Evolutionary conservation across 2,888 invertebrate genomes (phyloP).

Genomic region (Drosophila demipolita): DNA sequence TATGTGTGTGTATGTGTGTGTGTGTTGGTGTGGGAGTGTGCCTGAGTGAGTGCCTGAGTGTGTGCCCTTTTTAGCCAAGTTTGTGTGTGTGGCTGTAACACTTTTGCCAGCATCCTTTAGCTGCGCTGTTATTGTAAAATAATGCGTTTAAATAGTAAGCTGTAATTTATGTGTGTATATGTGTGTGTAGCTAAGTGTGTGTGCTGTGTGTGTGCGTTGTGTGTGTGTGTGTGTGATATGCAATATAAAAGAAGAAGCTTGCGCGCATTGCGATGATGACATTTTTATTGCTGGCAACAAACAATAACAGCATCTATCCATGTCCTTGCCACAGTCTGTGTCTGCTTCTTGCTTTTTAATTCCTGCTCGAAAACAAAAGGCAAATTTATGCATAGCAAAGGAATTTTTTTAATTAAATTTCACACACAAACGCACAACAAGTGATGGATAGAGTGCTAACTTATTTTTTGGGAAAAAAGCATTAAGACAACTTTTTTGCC

Average conservation of each 20-base stretch:
- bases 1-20: conserved; percentile 11
- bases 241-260: conserved; percentile 46
- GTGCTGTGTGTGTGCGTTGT: conserved; percentile 9
- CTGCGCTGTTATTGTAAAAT: conserved; percentile 56
- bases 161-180: conserved; percentile 30
- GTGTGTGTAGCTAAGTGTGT: conserved; percentile 22
- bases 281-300: conserved; percentile 72
- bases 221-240: conserved; percentile 25
- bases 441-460: conserved; percentile 15
- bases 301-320: conserved; percentile 49
- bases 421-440: conserved; percentile 59
- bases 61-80: conserved; percentile 13
- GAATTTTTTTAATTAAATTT: conserved; percentile 77
- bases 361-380: conserved; percentile 55
- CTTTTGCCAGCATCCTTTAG: conserved; percentile 42
- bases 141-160: conserved; percentile 61
- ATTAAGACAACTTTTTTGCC: conserved; percentile 37
- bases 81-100: conserved; percentile 25
- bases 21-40: too few species aligned
- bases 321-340: background rate
- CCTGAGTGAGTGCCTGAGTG: conserved; percentile 1
- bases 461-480: conserved; percentile 15
- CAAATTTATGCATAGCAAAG: conserved; percentile 77
- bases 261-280: conserved; percentile 59
- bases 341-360: background rate